Conservation (phyloP, 2,113 vertebrate species). For the Calidris pugnax region DNA sequence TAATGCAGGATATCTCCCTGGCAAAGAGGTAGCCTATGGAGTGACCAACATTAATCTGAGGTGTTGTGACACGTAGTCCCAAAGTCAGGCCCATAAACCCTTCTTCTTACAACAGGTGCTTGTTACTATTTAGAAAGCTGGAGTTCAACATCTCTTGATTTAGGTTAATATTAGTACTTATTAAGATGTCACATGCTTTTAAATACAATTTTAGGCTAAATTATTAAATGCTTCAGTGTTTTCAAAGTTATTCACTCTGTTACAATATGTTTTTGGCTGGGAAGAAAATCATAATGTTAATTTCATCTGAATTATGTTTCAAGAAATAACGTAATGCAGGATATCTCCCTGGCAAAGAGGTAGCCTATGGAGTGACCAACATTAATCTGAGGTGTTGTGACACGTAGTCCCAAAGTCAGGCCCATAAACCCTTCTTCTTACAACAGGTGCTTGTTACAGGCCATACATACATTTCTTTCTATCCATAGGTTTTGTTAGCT, state of each 20-base stretch:
- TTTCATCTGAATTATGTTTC: not conserved
- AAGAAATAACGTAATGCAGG: not conserved
- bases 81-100: not conserved
- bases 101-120: not conserved
- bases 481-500: not conserved
- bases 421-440: not conserved
- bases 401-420: not conserved
- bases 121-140: no score
- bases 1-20: not conserved
- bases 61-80: not conserved
- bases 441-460: not conserved
- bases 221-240: not conserved
- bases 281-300: not conserved
- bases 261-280: not conserved
- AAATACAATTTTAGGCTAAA: not conserved
- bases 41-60: not conserved
- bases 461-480: not conserved
- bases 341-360: not conserved
- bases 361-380: not conserved
- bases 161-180: not conserved
- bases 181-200: not conserved
- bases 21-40: not conserved
- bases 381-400: not conserved
- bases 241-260: not conserved
- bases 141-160: not conserved